Base-by-base conservation (phyloP, 2,113 vertebrate species). In the Empidonax alnorum region DNA sequence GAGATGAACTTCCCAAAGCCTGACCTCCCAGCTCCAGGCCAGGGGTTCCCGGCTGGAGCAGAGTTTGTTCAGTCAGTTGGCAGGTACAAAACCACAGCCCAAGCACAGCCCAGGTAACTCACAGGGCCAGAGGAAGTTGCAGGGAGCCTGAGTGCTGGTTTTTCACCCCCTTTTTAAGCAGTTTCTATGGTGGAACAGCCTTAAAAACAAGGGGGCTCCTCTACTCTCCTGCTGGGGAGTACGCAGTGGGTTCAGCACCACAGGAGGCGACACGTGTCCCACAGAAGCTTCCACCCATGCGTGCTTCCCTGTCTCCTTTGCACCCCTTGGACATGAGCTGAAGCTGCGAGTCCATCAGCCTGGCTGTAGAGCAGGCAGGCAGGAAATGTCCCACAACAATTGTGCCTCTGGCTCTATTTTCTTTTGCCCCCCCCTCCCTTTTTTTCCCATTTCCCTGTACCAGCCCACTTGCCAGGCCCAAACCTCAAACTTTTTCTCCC, bases 151-250 rank as follows among this genome's bases (percentile, higher is more conserved):
- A 44, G n/a, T 16, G 27, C n/a, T 53, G 28, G 4, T 13, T n/a
- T 65, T 8, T 4, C 16, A 9, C 15, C 7, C 8, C 6, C 11
- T 24, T 65, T 44, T 53, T 1, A 27, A 56, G 21, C 19, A 23
- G 28, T 5, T 74, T 19, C 31, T n/a, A 0, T 13, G 35, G 66
- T 3, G 2, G 28, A 68, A n/a, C 5, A 52, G 14, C 21, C 62
- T 49, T 33, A 82, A 53, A 84, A 31, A 7, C 27, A 10, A 39
- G 18, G 0, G 0, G 25, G 16, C 10, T 3, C 10, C 8, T 6
- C 7, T 7, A 1, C 21, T 49, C 27, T 2, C 6, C 5, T 0
- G 17, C 6, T 30, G 37, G 27, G 25, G 61, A 42, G 21, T 19
- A 21, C 2, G 6, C 37, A 21, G 37, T 49, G 41, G 47, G 30